Percentiles rank a stretch among this genome's conserved stretches.
Conservation (phyloP, 2,888 invertebrate genomes). For the Phaonia tiefii region DNA sequence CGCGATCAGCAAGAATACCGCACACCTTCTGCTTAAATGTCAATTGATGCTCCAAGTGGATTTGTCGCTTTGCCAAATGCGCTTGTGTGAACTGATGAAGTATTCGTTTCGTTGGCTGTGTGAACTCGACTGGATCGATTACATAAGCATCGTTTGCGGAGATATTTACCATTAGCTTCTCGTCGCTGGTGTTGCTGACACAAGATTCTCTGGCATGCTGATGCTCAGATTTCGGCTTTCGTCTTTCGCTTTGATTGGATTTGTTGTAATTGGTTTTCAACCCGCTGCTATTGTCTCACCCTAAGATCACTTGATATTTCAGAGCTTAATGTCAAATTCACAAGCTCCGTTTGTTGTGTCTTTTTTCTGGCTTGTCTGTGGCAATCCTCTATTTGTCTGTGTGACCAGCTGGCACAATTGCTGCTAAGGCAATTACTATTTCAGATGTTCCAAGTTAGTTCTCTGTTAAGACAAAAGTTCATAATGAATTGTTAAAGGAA, state of each 20-base stretch:
- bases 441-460: no score
- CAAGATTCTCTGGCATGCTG: constrained; percentile 44
- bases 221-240: constrained; percentile 25
- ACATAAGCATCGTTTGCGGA: constrained; percentile 52
- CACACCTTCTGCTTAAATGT: constrained; percentile 8
- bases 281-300: constrained; percentile 52
- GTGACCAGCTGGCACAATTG: constrained; percentile 2
- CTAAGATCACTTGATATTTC: constrained; percentile 59
- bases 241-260: constrained; percentile 32
- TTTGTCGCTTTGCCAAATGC: neutral
- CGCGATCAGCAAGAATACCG: neutral
- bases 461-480: no score
- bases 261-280: constrained; percentile 54
- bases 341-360: constrained; percentile 46
- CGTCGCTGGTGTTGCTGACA: neutral
- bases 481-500: no score
- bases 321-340: constrained; percentile 63
- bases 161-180: constrained; percentile 33
- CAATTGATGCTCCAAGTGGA: neutral
- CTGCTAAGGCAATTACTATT: no score
- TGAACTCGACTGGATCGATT: constrained; percentile 55
- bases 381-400: constrained; percentile 62
- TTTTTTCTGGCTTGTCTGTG: constrained; percentile 17
- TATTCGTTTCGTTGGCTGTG: constrained; percentile 43
- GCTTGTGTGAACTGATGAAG: neutral